A percentile compares a stretch with the other conserved stretches of the same genome.
These are phyloP conservation scores for Trichomycterus rosablanca DNA, from an alignment of 2,113 vertebrate species.

Conservation along the genomic window DNA sequence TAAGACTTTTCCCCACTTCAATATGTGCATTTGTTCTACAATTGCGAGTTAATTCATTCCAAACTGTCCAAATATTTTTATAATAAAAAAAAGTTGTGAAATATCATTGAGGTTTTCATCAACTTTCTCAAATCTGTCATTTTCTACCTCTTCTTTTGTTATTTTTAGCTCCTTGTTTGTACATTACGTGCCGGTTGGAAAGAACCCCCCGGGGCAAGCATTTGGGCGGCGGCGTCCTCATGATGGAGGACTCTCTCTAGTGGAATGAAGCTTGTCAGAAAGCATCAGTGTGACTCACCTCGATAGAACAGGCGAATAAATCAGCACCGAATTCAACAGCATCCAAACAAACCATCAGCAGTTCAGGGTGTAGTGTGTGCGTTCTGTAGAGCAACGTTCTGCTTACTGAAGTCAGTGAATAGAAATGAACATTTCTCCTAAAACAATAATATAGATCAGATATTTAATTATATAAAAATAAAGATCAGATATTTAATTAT, in stretches of 20 bases:
- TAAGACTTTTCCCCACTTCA: too few species aligned
- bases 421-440: too few species aligned
- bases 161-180: slow-evolving; percentile 45
- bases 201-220: slow-evolving; percentile 31
- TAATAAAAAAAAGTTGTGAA: too few species aligned
- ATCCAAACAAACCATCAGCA: slow-evolving; percentile 1
- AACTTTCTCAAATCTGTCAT: not conserved
- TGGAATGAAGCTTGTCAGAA: slow-evolving; percentile 48
- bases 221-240: slow-evolving; percentile 34
- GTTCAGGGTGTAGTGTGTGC: not conserved
- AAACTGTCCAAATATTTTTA: too few species aligned
- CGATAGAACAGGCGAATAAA: slow-evolving; percentile 31
- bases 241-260: slow-evolving; percentile 30
- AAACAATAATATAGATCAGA: too few species aligned
- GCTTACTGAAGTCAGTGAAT: not conserved
- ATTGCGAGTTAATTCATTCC: too few species aligned
- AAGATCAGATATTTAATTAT: too few species aligned
- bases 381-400: too few species aligned
- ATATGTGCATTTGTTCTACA: too few species aligned
- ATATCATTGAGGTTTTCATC: not conserved
- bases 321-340: slow-evolving; percentile 23
- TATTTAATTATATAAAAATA: too few species aligned
- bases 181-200: slow-evolving; percentile 34
- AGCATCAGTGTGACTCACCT: slow-evolving; percentile 48
- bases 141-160: slow-evolving; percentile 29